Percentiles rank a stretch among this genome's conserved stretches.
Evolutionary conservation across 1,140 invertebrate genomes (phyloP).

Genomic region (Aphelenchoides besseyi): DNA sequence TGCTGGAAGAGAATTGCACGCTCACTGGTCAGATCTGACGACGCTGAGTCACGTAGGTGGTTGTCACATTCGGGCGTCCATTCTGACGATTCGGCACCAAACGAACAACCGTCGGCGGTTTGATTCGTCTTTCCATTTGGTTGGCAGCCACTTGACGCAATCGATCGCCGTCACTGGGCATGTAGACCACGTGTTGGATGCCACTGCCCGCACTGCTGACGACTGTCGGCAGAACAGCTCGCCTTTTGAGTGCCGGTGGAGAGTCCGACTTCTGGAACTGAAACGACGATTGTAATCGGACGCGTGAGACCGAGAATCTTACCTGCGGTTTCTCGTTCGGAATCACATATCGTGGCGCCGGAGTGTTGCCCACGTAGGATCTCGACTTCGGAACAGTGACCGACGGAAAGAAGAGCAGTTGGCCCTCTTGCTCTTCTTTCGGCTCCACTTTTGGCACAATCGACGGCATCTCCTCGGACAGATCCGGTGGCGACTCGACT

Average conservation of each 20-base stretch:
- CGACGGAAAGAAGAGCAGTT: not conserved
- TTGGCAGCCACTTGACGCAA: not conserved
- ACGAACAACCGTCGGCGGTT: not conserved
- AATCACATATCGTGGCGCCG: not conserved
- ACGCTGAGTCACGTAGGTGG: not conserved
- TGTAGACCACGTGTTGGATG: not conserved
- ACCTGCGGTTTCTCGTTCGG: conserved; percentile 1
- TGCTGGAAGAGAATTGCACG: too few species aligned
- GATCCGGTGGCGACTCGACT: not conserved
- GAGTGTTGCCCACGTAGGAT: not conserved
- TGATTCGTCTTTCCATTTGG: too few species aligned
- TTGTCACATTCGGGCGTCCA: not conserved
- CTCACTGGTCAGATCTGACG: too few species aligned
- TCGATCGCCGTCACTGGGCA: not conserved
- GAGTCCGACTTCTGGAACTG: not conserved
- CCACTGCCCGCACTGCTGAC: not conserved
- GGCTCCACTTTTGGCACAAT: not conserved
- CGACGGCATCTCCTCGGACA: not conserved
- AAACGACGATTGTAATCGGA: not conserved
- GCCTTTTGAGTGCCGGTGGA: not conserved
- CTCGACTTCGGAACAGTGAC: not conserved
- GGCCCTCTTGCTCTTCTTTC: not conserved
- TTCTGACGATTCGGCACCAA: not conserved
- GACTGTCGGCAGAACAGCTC: not conserved
- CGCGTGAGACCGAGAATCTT: not conserved